These are phyloP conservation scores for Coboldia fuscipes DNA, from an alignment of 1,140 invertebrate species.

Conservation along the genomic window DNA sequence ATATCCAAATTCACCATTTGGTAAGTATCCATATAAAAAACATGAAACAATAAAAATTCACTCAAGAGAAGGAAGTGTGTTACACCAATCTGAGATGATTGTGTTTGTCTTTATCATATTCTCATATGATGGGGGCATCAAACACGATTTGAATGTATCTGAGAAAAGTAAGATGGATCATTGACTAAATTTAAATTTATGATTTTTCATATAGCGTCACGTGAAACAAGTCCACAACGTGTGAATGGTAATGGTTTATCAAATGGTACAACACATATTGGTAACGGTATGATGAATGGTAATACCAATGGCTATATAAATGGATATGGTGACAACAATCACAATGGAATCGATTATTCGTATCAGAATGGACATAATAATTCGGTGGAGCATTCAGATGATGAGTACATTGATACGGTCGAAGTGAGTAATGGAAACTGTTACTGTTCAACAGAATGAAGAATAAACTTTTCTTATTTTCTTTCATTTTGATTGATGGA, in stretches of 20 bases:
- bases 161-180: not conserved
- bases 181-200: not conserved
- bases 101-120: slow-evolving; percentile 1
- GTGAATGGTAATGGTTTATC: too few relatives aligned
- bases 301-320: slow-evolving; percentile 2
- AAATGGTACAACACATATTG: slow-evolving; percentile 3
- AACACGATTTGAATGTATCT: not conserved
- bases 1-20: slow-evolving; percentile 39
- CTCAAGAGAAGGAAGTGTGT: too few relatives aligned
- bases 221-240: slow-evolving; percentile 1
- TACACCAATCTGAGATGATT: too few relatives aligned
- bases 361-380: slow-evolving; percentile 33
- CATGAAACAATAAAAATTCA: slow-evolving; percentile 11
- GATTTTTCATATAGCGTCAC: not conserved
- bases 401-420: slow-evolving; percentile 55
- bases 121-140: slow-evolving; percentile 1
- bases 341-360: slow-evolving; percentile 18
- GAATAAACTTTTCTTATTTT: slow-evolving; percentile 1
- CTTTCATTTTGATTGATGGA: slow-evolving; percentile 2
- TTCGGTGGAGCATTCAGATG: slow-evolving; percentile 34
- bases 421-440: too few relatives aligned
- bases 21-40: slow-evolving; percentile 19
- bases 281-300: too few relatives aligned
- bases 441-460: slow-evolving; percentile 7
- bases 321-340: slow-evolving; percentile 3